Percentiles rank a stretch among this genome's conserved stretches.
phyloP scores from a whole-genome alignment of 1,140 invertebrate genomes.

The Hyposmocoma kahamanoa region DNA sequence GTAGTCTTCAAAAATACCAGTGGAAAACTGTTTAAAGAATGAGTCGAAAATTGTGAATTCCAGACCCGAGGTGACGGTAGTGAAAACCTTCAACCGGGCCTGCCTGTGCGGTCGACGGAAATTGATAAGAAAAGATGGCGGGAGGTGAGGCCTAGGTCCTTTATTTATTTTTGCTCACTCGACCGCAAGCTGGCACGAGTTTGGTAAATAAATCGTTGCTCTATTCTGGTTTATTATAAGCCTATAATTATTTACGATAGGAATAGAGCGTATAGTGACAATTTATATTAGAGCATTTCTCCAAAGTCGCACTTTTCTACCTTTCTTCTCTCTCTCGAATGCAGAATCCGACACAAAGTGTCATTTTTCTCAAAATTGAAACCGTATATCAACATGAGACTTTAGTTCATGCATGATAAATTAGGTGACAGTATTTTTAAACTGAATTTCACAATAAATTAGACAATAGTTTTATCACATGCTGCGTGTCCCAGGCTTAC shows the following conservation, averaged over 20 bases:
- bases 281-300: neutral
- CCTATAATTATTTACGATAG: no score
- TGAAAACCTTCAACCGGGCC: neutral
- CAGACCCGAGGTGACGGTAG: no score
- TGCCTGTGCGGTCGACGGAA: constrained; percentile 29
- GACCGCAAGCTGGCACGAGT: constrained; percentile 13
- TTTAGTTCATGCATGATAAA: no score
- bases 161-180: constrained; percentile 62
- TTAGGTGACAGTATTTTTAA: no score
- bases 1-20: neutral
- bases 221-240: constrained; percentile 3
- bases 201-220: constrained; percentile 19
- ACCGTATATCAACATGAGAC: no score
- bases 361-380: no score
- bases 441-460: no score
- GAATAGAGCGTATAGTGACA: neutral
- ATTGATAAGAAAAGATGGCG: constrained; percentile 56
- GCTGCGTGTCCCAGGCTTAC: no score
- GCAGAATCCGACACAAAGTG: no score
- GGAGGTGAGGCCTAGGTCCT: constrained; percentile 24
- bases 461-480: no score
- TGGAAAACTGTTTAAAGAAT: neutral
- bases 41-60: no score
- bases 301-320: neutral
- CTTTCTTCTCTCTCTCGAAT: neutral